Base-by-base conservation (phyloP, 2,888 invertebrate species). In the Eledona agricola region DNA sequence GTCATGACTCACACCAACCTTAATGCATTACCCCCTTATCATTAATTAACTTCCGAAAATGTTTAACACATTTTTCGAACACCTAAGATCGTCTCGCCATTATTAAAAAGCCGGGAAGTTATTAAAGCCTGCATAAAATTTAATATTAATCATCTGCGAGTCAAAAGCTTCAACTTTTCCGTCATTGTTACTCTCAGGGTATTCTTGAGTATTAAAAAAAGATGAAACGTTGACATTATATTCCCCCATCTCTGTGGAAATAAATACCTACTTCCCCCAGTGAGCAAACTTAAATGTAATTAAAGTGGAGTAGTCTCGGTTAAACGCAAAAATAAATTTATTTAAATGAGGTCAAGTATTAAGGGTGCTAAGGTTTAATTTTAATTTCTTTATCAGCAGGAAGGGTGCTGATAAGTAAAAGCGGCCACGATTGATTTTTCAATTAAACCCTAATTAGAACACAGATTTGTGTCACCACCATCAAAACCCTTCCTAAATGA, bases 371-470 rank as follows among this genome's bases (percentile, higher is more conserved):
- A n/a, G n/a, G 20, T 19, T 19, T 19, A 19, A 19, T 19, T 19
- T n/a, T n/a, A n/a, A n/a, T n/a, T n/a, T n/a, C n/a, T n/a, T n/a
- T n/a, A n/a, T n/a, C n/a, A n/a, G n/a, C n/a, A n/a, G n/a, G n/a
- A n/a, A n/a, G n/a, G n/a, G n/a, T 10, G 11, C 5, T 6, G 45
- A 25, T 25, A 16, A 51, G 42, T 42, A 17, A 51, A 37, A 19
- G 37, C 13, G 2, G 11, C 38, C 55, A 51, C 51, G 64, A 69
- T 70, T 67, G 69, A 70, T 70, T 70, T 70, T 67, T 63, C 67
- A 65, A 67, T 68, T 63, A 68, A 60, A 60, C 52, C 53, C 22
- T 45, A 55, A 55, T 55, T 55, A 55, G 45, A 46, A 55, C 54
- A 35, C 47, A n/a, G n/a, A n/a, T n/a, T n/a, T n/a, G n/a, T n/a